phyloP scores from a whole-genome alignment of 2,113 vertebrate species.

The Zeus faber region DNA sequence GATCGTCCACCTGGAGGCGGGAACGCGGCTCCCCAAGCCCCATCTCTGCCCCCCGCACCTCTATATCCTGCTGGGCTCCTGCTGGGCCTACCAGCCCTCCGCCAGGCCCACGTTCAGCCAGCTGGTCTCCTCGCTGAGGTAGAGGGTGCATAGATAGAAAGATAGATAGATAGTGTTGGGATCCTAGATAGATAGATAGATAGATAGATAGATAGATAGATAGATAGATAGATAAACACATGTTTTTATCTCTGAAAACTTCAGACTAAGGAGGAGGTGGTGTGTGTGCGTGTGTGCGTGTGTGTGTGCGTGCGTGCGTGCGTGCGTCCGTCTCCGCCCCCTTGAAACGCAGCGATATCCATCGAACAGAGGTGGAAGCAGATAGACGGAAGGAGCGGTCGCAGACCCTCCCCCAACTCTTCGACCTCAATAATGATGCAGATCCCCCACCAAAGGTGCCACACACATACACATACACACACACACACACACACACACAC shows the following conservation, averaged over 20 bases:
- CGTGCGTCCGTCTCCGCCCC: too few species aligned
- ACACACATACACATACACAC: neutral
- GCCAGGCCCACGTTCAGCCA: slow-evolving; percentile 86
- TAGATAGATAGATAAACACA: too few species aligned
- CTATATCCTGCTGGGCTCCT: slow-evolving; percentile 91
- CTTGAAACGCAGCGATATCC: slow-evolving; percentile 89
- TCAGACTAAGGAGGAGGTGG: too few species aligned
- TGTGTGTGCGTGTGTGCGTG: slow-evolving; percentile 3
- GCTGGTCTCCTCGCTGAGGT: slow-evolving; percentile 89
- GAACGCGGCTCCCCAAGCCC: slow-evolving; percentile 89
- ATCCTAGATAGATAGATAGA: too few species aligned
- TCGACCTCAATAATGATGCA: slow-evolving; percentile 34
- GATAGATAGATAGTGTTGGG: too few species aligned
- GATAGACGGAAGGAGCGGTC: slow-evolving; percentile 69
- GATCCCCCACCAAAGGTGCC: slow-evolving; percentile 90
- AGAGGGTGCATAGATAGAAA: neutral
- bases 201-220: too few species aligned
- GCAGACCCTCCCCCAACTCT: slow-evolving; percentile 50
- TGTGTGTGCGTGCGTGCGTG: slow-evolving; percentile 4
- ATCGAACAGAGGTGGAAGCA: slow-evolving; percentile 81
- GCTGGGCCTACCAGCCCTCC: slow-evolving; percentile 91
- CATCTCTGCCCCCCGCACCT: slow-evolving; percentile 85
- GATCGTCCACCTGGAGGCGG: slow-evolving; percentile 91
- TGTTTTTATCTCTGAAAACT: neutral
- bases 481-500: neutral